Evolutionary conservation across 1,140 invertebrate genomes (phyloP), one percentile per base, ranked within the genome.

Genomic region (Cyrtorhinus lividipennis): DNA sequence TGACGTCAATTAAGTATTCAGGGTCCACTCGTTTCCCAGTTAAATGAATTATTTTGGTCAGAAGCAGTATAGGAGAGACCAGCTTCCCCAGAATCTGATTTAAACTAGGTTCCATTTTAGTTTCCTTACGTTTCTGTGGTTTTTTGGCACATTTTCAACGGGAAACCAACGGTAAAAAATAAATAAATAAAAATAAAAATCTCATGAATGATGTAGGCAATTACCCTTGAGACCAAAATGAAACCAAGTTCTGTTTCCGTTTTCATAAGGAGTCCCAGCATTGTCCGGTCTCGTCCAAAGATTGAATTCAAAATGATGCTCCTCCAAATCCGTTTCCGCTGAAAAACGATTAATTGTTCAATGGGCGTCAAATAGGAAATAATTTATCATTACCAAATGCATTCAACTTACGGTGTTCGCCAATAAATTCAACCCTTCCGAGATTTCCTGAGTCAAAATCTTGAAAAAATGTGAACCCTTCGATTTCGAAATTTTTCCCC

Each of bases 181-280:
- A n/a, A n/a, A n/a, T n/a, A n/a, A n/a, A n/a, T n/a, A n/a, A n/a
- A n/a, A n/a, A n/a, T n/a, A n/a, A n/a, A n/a, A n/a, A n/a, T n/a
- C n/a, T n/a, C n/a, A n/a, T n/a, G n/a, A n/a, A n/a, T n/a, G n/a
- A n/a, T n/a, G n/a, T n/a, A n/a, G n/a, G n/a, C 30, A 38, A 15
- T 38, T 69, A 76, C 75, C 78, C 73, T 79, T 80, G 27, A 95
- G 75, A n/a, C 88, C 88, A 80, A 95, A 95, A 71, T 92, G 86
- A 76, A 95, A 95, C 92, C 92, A 95, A 1, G 91, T 92, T 65
- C 90, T 80, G 71, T 93, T 93, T 22, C 83, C 84, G 78, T 93
- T 95, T 74, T 93, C 88, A 80, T 83, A 93, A 69, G 87, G 83
- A 12, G 90, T 92, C 25, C 87, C 90, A 65, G 80, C 81, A 77